These are phyloP conservation scores for Tortricodes alternella DNA, from an alignment of 2,888 invertebrate species.

Conservation along the genomic window DNA sequence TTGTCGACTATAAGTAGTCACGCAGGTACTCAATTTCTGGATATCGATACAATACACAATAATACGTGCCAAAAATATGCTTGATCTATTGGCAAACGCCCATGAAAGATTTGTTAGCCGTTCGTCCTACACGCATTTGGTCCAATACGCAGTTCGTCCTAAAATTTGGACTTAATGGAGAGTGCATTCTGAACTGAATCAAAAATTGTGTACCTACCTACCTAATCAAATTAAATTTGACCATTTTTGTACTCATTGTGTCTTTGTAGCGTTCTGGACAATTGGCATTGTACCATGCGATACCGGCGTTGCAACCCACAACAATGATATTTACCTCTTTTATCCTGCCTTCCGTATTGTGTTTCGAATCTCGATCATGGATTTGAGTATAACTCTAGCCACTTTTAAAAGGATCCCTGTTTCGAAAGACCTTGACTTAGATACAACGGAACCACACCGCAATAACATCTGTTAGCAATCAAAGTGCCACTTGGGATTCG, in stretches of 20 bases:
- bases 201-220: constrained; percentile 25
- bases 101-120: no score
- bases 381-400: not conserved
- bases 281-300: constrained; percentile 23
- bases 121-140: no score
- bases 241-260: constrained; percentile 46
- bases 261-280: constrained; percentile 12
- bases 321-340: constrained; percentile 26
- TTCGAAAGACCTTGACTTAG: no score
- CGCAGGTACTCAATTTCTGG: not conserved
- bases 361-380: not conserved
- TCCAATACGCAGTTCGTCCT: no score
- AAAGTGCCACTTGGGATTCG: no score
- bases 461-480: no score
- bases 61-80: constrained; percentile 5
- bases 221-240: constrained; percentile 49
- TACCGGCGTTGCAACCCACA: constrained; percentile 13
- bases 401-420: not conserved
- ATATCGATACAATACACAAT: not conserved
- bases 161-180: no score
- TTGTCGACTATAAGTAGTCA: not conserved
- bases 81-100: not conserved
- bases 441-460: no score
- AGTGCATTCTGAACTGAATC: constrained; percentile 34
- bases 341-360: constrained; percentile 6